Evolutionary conservation across 2,888 invertebrate species (phyloP).

Genomic region (Meteorus cinctellus): DNA sequence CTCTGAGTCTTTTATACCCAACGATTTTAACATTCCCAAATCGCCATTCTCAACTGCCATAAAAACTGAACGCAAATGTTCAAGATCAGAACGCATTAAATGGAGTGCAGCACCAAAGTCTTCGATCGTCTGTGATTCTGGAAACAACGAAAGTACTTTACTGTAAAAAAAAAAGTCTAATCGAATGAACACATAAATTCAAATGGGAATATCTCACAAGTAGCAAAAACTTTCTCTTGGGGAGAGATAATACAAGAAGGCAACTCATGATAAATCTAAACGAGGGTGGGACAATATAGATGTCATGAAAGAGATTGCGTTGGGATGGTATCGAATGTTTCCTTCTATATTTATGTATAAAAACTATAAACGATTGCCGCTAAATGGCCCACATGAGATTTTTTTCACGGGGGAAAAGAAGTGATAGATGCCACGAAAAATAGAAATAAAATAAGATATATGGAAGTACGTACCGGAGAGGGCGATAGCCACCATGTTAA

Average conservation of each 20-base stretch:
- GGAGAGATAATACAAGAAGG: not conserved
- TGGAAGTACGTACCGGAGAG: conserved; percentile 82
- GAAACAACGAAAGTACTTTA: conserved; percentile 47
- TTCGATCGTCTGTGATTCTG: conserved; percentile 96
- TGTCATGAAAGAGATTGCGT: not conserved
- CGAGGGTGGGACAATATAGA: not conserved
- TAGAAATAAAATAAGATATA: not conserved
- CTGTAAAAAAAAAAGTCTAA: not conserved
- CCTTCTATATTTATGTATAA: too few species aligned
- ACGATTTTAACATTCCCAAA: conserved; percentile 92
- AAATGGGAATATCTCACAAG: not conserved
- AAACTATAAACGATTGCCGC: too few species aligned
- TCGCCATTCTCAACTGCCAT: conserved; percentile 97
- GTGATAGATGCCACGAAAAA: not conserved
- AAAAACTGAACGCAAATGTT: conserved; percentile 94
- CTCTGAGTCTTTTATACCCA: conserved; percentile 96
- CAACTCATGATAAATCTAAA: too few species aligned
- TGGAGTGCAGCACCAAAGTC: conserved; percentile 93
- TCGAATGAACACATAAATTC: not conserved
- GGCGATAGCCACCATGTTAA: conserved; percentile 96
- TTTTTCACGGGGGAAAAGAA: not conserved
- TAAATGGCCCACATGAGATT: too few species aligned
- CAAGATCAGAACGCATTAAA: conserved; percentile 89
- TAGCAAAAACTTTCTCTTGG: not conserved
- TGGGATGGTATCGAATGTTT: not conserved